These are phyloP conservation scores for Otis tarda DNA, from an alignment of 2,113 vertebrate genomes.

Conservation along the genomic window DNA sequence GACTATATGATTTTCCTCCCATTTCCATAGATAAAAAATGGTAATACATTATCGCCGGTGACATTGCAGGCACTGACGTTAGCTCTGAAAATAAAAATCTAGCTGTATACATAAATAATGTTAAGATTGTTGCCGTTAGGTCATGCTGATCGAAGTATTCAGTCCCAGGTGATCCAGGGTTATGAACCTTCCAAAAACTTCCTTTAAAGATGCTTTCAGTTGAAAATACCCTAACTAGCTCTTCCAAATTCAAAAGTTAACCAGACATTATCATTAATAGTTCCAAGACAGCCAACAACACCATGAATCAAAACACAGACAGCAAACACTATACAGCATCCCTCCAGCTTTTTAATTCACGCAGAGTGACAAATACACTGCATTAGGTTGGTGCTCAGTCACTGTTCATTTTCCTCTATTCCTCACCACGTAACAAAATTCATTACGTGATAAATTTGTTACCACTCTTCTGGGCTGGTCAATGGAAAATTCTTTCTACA, in stretches of 20 bases:
- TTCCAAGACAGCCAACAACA: not conserved
- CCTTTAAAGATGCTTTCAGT: not conserved
- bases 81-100: conserved; percentile 45
- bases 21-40: conserved; percentile 61
- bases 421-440: conserved; percentile 13
- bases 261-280: conserved; percentile 8
- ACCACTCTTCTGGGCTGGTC: not conserved
- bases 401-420: conserved; percentile 27
- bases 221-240: not conserved
- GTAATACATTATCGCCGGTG: conserved; percentile 20
- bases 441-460: conserved; percentile 22
- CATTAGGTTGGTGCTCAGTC: conserved; percentile 53
- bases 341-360: conserved; percentile 55
- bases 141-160: not conserved
- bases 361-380: conserved; percentile 40
- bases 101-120: conserved; percentile 29
- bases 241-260: conserved; percentile 7
- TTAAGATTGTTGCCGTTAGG: not conserved
- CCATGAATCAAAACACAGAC: conserved; percentile 43
- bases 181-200: not conserved
- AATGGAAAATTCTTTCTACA: not conserved
- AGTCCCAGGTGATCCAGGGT: not conserved
- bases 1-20: conserved; percentile 34
- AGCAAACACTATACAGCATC: not conserved
- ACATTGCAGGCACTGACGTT: conserved; percentile 39